Conservation (phyloP, 2,888 invertebrate genomes). For the Drosophila longiperda region DNA sequence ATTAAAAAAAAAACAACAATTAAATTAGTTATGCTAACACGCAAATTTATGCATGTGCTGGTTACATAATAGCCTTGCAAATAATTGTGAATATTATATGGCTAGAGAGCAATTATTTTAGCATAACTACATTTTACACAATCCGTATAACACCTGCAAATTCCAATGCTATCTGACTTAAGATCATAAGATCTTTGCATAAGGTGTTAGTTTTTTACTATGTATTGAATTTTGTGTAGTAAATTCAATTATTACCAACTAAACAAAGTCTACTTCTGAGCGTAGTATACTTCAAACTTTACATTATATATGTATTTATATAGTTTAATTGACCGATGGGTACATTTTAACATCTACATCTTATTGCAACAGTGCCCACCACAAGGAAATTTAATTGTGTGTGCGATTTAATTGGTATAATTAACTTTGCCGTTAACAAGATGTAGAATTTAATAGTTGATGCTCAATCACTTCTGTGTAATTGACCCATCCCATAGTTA, state of each 20-base stretch:
- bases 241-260: background rate
- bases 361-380: background rate
- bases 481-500: background rate
- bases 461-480: constrained; percentile 8
- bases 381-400: background rate
- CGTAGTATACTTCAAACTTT: background rate
- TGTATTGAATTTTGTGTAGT: background rate
- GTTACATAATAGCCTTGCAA: background rate
- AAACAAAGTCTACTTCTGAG: constrained; percentile 37
- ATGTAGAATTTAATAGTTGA: constrained; percentile 1
- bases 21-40: background rate
- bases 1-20: constrained; percentile 12
- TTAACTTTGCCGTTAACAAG: constrained; percentile 1
- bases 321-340: background rate
- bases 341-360: background rate
- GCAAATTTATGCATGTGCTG: background rate
- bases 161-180: background rate
- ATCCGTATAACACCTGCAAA: background rate
- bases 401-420: background rate
- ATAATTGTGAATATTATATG: background rate
- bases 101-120: background rate
- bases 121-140: background rate
- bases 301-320: too few species aligned
- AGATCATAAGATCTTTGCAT: background rate
- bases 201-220: background rate